Percentiles rank a stretch among this genome's conserved stretches.
phyloP scores from a whole-genome alignment of 2,888 invertebrate genomes.

The Bellardia bayeri region DNA sequence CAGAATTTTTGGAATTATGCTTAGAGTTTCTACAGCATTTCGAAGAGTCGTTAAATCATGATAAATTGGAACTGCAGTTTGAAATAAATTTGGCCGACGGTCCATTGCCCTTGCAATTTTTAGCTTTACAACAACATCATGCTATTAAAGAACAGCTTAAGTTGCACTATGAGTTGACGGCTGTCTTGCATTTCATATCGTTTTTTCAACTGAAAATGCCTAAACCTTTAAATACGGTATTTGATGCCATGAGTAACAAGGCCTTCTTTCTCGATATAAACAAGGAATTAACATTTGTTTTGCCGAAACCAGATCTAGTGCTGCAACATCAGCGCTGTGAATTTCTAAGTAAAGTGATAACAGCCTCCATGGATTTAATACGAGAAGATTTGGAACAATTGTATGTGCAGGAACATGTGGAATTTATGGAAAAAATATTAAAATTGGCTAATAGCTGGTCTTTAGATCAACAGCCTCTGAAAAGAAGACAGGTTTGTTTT shows the following conservation, averaged over 20 bases:
- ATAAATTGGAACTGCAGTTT: conserved; percentile 81
- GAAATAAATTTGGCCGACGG: conserved; percentile 83
- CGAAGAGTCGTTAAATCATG: conserved; percentile 79
- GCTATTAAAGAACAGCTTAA: conserved; percentile 91
- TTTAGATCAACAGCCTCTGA: conserved; percentile 89
- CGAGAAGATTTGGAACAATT: conserved; percentile 86
- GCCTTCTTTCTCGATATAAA: conserved; percentile 84
- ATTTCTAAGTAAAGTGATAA: conserved; percentile 90
- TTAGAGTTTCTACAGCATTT: conserved; percentile 81
- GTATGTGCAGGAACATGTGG: conserved; percentile 85
- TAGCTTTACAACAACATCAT: conserved; percentile 90
- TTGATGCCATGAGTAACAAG: conserved; percentile 89
- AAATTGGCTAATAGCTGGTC: conserved; percentile 91
- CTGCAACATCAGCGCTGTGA: conserved; percentile 88
- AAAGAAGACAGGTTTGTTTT: conserved; percentile 89
- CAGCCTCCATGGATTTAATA: conserved; percentile 90
- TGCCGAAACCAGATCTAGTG: conserved; percentile 88
- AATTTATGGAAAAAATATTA: conserved; percentile 90
- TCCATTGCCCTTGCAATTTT: conserved; percentile 87
- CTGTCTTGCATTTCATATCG: conserved; percentile 91
- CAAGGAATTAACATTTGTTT: conserved; percentile 86
- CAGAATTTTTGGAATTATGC: conserved; percentile 87
- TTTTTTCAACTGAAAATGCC: conserved; percentile 90
- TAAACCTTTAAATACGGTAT: conserved; percentile 90
- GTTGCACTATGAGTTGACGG: conserved; percentile 91